phyloP scores from a whole-genome alignment of 1,140 invertebrate genomes.

The Trichonephila inaurata region DNA sequence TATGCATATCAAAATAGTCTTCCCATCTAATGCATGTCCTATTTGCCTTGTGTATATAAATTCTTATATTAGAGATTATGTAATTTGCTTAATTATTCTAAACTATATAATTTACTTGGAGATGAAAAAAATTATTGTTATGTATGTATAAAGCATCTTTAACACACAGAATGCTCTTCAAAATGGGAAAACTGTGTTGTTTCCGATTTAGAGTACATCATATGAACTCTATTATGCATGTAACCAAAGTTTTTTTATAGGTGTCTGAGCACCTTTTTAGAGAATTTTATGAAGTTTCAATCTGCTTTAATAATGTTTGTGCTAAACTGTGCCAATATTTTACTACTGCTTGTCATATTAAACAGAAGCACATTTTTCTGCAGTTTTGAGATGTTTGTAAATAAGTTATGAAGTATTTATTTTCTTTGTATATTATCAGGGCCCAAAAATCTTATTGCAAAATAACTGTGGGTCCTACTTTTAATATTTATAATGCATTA shows the following conservation, averaged over 20 bases:
- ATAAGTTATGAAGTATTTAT: constrained; percentile 69
- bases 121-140: background rate
- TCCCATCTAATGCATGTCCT: background rate
- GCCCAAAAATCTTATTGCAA: constrained; percentile 43
- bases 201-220: background rate
- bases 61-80: background rate
- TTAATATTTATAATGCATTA: constrained; percentile 60
- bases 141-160: background rate
- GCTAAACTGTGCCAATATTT: constrained; percentile 67
- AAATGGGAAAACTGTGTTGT: background rate
- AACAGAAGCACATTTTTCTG: constrained; percentile 60
- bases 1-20: constrained; percentile 47
- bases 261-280: background rate
- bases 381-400: constrained; percentile 59
- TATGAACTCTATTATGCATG: background rate
- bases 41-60: background rate
- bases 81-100: background rate
- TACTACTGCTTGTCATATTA: constrained; percentile 43
- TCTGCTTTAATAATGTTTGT: constrained; percentile 42
- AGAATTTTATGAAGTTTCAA: background rate
- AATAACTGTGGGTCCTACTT: constrained; percentile 54
- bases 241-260: background rate
- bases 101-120: background rate
- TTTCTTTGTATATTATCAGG: constrained; percentile 33
- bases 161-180: background rate